Percentiles rank a stretch among this genome's conserved stretches.
These are phyloP conservation scores for Pteropus alecto DNA, from an alignment of 2,113 vertebrate genomes.

Conservation along the genomic window DNA sequence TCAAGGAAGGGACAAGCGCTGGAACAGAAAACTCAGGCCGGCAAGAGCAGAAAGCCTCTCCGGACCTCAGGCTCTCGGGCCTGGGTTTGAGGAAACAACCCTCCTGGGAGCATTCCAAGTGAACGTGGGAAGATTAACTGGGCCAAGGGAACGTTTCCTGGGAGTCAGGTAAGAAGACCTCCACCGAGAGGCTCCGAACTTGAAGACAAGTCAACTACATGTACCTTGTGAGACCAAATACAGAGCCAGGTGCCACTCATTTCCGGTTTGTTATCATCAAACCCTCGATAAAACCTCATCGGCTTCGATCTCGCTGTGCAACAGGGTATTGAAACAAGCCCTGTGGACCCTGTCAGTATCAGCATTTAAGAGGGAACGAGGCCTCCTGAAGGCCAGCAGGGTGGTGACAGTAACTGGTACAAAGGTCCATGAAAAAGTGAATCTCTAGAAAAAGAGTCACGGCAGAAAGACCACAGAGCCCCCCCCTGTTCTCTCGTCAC, in stretches of 20 bases:
- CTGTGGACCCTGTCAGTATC: background rate
- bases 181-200: background rate
- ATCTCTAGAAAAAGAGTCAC: background rate
- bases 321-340: background rate
- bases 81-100: background rate
- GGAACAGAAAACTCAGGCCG: background rate
- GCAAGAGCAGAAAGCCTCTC: background rate
- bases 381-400: background rate
- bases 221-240: background rate
- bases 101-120: background rate
- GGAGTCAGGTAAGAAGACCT: background rate
- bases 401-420: background rate
- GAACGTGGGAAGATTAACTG: background rate
- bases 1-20: background rate
- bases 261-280: background rate
- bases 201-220: background rate
- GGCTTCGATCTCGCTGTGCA: background rate
- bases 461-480: background rate
- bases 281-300: background rate
- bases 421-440: background rate
- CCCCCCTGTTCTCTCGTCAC: background rate
- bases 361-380: background rate
- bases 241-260: background rate
- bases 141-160: background rate
- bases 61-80: background rate